Evolutionary conservation across 2,888 invertebrate genomes (phyloP).

Genomic region (Ecdyonurus torrentis): DNA sequence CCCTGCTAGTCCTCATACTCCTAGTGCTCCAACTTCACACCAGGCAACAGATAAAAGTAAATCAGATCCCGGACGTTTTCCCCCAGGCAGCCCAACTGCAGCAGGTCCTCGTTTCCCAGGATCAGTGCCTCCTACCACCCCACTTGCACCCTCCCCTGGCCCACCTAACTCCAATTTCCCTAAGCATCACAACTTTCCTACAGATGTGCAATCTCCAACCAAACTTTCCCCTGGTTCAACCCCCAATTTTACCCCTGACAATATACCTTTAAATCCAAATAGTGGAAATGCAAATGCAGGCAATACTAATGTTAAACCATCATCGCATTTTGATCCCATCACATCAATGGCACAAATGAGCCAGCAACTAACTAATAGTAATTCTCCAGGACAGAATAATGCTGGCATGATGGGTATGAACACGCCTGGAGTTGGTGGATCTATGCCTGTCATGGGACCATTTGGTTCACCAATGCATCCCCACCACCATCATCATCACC

Average conservation of each 20-base stretch:
- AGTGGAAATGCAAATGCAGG: slow-evolving; percentile 11
- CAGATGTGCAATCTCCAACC: slow-evolving; percentile 15
- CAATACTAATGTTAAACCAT: slow-evolving; percentile 21
- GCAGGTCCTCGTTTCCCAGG: slow-evolving; percentile 14
- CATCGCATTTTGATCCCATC: slow-evolving; percentile 74
- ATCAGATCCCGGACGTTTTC: slow-evolving; percentile 16
- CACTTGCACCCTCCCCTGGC: slow-evolving; percentile 11
- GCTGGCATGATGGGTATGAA: slow-evolving; percentile 22
- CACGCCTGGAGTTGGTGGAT: slow-evolving; percentile 8
- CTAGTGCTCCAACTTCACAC: slow-evolving; percentile 14
- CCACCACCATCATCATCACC: background rate
- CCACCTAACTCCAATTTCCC: slow-evolving; percentile 7
- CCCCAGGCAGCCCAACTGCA: slow-evolving; percentile 21
- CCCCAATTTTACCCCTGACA: slow-evolving; percentile 30
- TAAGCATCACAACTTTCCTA: slow-evolving; percentile 6
- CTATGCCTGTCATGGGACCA: slow-evolving; percentile 29
- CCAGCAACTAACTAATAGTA: slow-evolving; percentile 71
- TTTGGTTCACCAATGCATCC: slow-evolving; percentile 20
- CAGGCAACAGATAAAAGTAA: slow-evolving; percentile 3
- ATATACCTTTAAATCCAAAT: slow-evolving; percentile 25
- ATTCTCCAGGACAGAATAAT: slow-evolving; percentile 35
- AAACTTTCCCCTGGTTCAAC: slow-evolving; percentile 19
- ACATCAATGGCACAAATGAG: slow-evolving; percentile 90
- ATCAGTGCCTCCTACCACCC: slow-evolving; percentile 20
- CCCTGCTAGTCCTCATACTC: slow-evolving; percentile 31